Percentiles rank a stretch among this genome's conserved stretches.
Evolutionary conservation across 2,888 invertebrate genomes (phyloP).

Genomic region (Masnerella sp.): DNA sequence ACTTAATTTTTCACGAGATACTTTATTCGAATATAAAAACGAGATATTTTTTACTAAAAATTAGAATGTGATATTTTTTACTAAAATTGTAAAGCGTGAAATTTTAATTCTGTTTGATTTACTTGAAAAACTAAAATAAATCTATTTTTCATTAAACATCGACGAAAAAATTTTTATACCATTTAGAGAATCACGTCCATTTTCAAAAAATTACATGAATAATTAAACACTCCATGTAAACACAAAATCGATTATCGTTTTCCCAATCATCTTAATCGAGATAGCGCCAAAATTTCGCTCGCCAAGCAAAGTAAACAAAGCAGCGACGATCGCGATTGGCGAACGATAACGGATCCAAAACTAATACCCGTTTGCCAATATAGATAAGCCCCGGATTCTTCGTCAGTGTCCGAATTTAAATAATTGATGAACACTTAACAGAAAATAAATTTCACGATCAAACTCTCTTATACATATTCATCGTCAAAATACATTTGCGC

Average conservation of each 20-base stretch:
- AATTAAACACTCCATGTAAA: background rate
- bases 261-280: slow-evolving; percentile 4
- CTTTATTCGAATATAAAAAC: no score
- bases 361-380: slow-evolving; percentile 7
- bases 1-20: no score
- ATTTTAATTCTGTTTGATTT: no score
- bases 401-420: slow-evolving; percentile 20
- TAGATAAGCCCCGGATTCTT: slow-evolving; percentile 11
- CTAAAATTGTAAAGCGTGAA: no score
- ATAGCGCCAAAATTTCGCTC: background rate
- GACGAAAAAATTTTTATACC: no score
- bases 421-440: slow-evolving; percentile 38
- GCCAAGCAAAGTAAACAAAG: background rate
- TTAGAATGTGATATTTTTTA: no score
- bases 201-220: background rate
- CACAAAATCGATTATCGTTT: no score
- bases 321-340: background rate
- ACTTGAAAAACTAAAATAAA: no score
- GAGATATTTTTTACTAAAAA: no score
- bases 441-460: slow-evolving; percentile 26
- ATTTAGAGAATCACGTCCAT: no score
- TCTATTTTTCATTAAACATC: no score
- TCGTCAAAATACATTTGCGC: slow-evolving; percentile 1
- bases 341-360: slow-evolving; percentile 17
- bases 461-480: slow-evolving; percentile 32